A percentile compares a stretch with the other conserved stretches of the same genome.
Conservation (phyloP, 2,113 vertebrate genomes). For the Lanius collurio region DNA sequence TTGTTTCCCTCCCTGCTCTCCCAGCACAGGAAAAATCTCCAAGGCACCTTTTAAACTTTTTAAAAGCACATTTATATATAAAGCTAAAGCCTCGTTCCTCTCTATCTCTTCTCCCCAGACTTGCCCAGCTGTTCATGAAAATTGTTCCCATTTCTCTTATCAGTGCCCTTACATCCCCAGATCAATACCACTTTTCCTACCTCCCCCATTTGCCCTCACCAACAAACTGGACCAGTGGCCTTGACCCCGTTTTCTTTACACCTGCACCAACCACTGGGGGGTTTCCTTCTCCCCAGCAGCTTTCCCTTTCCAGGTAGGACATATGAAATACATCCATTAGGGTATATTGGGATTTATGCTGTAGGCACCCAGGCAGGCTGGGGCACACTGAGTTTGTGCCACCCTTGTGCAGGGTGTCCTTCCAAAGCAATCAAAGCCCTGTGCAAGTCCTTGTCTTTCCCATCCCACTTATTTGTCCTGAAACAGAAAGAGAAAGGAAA, state of each 20-base stretch:
- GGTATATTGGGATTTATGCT: neutral
- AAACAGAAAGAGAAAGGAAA: neutral
- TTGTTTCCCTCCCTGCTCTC: neutral
- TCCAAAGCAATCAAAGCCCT: neutral
- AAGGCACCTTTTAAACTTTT: neutral
- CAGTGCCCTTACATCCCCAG: neutral
- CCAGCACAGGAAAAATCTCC: neutral
- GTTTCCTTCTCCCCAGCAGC: neutral
- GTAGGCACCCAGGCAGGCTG: neutral
- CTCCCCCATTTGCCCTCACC: neutral
- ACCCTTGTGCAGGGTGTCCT: neutral
- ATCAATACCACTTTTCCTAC: neutral
- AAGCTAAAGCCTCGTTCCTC: neutral
- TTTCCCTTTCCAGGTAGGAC: neutral
- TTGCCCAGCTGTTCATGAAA: neutral
- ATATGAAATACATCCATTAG: neutral
- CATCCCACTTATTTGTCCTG: neutral
- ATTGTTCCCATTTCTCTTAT: neutral
- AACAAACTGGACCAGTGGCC: neutral
- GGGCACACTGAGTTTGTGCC: neutral
- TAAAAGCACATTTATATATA: neutral
- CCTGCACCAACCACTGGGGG: neutral
- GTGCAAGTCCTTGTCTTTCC: neutral
- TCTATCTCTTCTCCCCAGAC: neutral
- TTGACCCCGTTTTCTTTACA: neutral